These are phyloP conservation scores for Phenganax subtilis DNA, from an alignment of 92 coral and sea anemone genomes.

Conservation along the genomic window DNA sequence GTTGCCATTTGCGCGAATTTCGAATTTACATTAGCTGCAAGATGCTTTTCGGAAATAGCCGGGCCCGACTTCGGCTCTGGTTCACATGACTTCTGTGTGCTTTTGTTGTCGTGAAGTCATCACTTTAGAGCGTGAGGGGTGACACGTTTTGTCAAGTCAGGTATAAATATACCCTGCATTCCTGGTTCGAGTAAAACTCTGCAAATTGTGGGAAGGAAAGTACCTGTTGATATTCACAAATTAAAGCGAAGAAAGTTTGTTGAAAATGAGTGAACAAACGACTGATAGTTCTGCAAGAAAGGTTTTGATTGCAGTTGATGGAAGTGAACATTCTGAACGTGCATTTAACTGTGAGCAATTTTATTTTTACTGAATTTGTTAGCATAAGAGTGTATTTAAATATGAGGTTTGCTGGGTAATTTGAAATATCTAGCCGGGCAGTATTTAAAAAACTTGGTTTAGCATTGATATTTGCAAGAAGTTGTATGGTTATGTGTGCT, in stretches of 20 bases:
- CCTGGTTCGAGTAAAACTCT: background rate
- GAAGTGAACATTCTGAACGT: slow-evolving; percentile 34
- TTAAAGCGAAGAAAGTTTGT: background rate
- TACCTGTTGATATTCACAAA: background rate
- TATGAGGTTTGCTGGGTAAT: no score
- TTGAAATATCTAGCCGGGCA: no score
- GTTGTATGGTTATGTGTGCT: no score
- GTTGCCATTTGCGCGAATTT: no score
- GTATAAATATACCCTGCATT: no score
- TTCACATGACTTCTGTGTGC: no score
- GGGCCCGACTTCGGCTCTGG: no score
- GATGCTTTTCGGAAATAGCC: no score
- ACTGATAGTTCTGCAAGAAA: background rate
- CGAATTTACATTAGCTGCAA: no score
- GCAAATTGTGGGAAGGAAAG: background rate
- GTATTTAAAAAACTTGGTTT: no score
- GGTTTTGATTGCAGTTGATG: slow-evolving; percentile 25
- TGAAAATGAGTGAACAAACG: background rate
- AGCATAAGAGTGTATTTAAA: background rate
- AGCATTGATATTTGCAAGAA: no score
- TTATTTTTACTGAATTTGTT: background rate
- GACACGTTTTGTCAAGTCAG: background rate
- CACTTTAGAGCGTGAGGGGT: background rate
- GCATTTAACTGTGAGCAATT: slow-evolving; percentile 36
- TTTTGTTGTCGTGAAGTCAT: no score